Evolutionary conservation across 2,888 invertebrate species (phyloP), one percentile per base, ranked within the genome.

Genomic region (Dryomyza anilis): DNA sequence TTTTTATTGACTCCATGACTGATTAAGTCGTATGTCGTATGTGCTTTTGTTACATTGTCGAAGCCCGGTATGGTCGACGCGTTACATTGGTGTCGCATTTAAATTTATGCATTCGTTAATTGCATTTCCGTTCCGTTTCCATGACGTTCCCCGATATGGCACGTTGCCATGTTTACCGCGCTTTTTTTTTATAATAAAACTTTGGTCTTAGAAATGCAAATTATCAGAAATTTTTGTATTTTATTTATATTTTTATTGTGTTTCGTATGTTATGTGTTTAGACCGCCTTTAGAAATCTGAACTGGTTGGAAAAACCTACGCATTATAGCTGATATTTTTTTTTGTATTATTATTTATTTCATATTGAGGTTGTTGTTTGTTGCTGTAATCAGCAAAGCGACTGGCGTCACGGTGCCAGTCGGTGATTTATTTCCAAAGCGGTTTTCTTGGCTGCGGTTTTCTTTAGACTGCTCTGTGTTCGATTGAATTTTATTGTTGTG

Each of bases 271-370:
- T 12, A 36, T 39, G 19, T 36, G 33, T 58, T 58, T 45, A 46
- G 10, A 21, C 19, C 46, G 14, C 29, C 7, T 12, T 19, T 8
- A 21, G 33, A 39, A 23, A 33, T n/a, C 29, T 30, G 19, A 58
- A 58, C 58, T 58, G 45, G 30, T 58, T 30, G n/a, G 46, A 21
- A 58, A 58, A 58, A 21, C 58, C 58, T 58, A 58, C 58, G 30
- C 58, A 58, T n/a, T 16, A 43, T 43, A 8, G 43, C 21, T 52
- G 25, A 27, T 25, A 16, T 33, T 30, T 29, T 55, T 23, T 23
- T 29, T 29, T 16, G 19, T 23, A 30, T n/a, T 21, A 23, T 21
- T 25, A 16, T 12, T 19, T 46, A 30, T 46, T 46, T 29, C n/a
- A n/a, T 33, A 14, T n/a, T 56, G 55, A 21, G 16, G 14, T 12